Evolutionary conservation across 2,797 vertebrate genomes (phyloP).

Genomic region (Acipenser transmontanus): DNA sequence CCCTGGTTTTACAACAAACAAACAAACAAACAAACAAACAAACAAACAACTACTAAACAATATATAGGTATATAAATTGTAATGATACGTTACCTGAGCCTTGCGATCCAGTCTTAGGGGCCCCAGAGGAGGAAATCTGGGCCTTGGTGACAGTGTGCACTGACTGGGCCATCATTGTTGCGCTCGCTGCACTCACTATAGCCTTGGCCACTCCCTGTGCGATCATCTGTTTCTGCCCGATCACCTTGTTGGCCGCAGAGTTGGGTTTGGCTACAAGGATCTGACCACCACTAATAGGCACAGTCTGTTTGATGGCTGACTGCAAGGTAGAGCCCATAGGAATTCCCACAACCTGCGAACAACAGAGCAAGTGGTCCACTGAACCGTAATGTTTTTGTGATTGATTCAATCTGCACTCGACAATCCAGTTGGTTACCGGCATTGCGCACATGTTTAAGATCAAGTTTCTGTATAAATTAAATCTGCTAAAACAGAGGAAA

Average conservation of each 20-base stretch:
- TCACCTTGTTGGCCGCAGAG: slow-evolving; percentile 77
- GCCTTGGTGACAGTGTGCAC: slow-evolving; percentile 73
- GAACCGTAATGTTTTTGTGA: no score
- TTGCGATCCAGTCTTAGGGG: slow-evolving; percentile 84
- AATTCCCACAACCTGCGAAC: slow-evolving; percentile 78
- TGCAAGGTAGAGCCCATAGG: slow-evolving; percentile 82
- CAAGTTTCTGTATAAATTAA: no score
- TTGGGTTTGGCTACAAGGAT: slow-evolving; percentile 90
- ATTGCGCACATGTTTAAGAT: no score
- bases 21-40: slow-evolving; percentile 9
- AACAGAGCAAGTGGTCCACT: not conserved
- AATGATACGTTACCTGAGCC: slow-evolving; percentile 51
- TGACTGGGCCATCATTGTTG: slow-evolving; percentile 75
- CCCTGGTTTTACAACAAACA: not conserved
- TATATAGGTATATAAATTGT: not conserved
- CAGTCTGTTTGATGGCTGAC: slow-evolving; percentile 84
- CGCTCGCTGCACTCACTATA: slow-evolving; percentile 79
- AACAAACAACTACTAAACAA: not conserved
- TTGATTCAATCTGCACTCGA: no score
- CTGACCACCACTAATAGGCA: slow-evolving; percentile 90
- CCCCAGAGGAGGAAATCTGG: slow-evolving; percentile 60
- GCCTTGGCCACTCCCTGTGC: slow-evolving; percentile 96
- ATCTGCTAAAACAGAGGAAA: no score
- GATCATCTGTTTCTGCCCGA: slow-evolving; percentile 88
- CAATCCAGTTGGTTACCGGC: no score